Evolutionary conservation across 1,140 invertebrate species (phyloP), one percentile per base, ranked within the genome.

Genomic region (Drosophila sproati): DNA sequence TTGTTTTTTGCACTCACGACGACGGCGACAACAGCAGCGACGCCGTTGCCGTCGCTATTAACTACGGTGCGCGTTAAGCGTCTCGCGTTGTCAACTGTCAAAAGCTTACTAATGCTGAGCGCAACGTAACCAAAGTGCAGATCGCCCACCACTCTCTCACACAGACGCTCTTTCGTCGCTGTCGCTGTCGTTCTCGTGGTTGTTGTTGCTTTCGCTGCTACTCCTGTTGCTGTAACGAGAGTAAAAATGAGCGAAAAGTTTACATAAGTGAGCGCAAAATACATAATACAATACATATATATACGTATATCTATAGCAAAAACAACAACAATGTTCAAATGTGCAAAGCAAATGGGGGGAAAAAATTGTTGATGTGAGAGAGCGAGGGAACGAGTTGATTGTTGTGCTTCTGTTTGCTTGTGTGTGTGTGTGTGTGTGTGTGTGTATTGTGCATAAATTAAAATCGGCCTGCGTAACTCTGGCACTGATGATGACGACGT

Each of bases 401-500:
- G 64, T 68, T 62, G 45, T 68, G 57, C 29, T 34, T 50, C 34
- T 31, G 50, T 62, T 10, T 54, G 77, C 45, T 47, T 20, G 28
- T 47, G 48, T 70, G 78, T 67, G 47, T n/a, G 55, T 28, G 41
- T 78, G 57, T 59, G 41, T 54, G 43, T 57, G 47, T 79, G 48
- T 54, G 71, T 82, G 71, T 69, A 75, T 60, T 70, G 69, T 74
- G 83, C 77, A 88, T 88, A 89, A 88, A 80, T 89, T 88, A 88
- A 82, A 80, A 88, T 88, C 78, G 55, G 83, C 80, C 68, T 77
- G 74, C 77, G 73, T 82, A 83, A 88, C 80, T 70, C 67, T 79
- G 73, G 57, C 62, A 72, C 20, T 20, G 20, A 76, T 57, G 73
- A 78, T 72, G 77, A 78, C 67, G 77, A 87, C 83, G 83, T 87